phyloP scores from a whole-genome alignment of 2,797 vertebrate species.

The Acanthurus leucopareius region DNA sequence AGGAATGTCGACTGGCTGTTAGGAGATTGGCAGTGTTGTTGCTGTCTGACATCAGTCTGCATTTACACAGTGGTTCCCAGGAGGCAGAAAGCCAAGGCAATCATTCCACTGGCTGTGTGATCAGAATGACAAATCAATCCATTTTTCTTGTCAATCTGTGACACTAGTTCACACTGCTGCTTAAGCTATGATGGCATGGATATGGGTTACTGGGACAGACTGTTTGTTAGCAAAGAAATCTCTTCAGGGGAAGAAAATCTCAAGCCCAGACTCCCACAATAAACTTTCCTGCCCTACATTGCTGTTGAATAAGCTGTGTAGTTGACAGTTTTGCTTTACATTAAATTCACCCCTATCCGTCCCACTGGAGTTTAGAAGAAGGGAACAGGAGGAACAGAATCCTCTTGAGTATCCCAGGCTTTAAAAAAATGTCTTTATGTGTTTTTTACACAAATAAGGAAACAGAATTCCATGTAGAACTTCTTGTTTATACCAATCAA shows the following conservation, averaged over 20 bases:
- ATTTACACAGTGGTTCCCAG: conserved; percentile 74
- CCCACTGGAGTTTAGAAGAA: conserved; percentile 29
- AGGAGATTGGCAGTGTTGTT: conserved; percentile 76
- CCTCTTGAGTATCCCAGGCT: conserved; percentile 34
- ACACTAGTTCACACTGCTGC: conserved; percentile 53
- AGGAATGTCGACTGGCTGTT: conserved; percentile 79
- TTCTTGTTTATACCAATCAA: conserved; percentile 8
- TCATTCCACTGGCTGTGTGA: conserved; percentile 70
- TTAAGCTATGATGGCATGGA: conserved; percentile 57
- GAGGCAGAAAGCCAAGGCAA: conserved; percentile 67
- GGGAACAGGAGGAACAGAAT: conserved; percentile 15
- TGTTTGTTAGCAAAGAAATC: conserved; percentile 61
- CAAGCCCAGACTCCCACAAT: conserved; percentile 66
- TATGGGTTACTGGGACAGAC: conserved; percentile 74
- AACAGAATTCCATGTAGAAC: conserved; percentile 25
- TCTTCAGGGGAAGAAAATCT: conserved; percentile 57
- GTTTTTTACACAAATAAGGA: conserved; percentile 28
- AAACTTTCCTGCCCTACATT: conserved; percentile 72
- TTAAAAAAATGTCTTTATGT: conserved; percentile 23
- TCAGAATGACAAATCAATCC: conserved; percentile 76
- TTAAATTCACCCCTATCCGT: conserved; percentile 33
- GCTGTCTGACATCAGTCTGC: conserved; percentile 76
- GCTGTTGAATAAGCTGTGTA: conserved; percentile 43
- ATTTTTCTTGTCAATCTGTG: conserved; percentile 67
- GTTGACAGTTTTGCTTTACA: conserved; percentile 57